Base-by-base conservation (phyloP, 2,113 vertebrate genomes). In the Zosterops pallidus region DNA sequence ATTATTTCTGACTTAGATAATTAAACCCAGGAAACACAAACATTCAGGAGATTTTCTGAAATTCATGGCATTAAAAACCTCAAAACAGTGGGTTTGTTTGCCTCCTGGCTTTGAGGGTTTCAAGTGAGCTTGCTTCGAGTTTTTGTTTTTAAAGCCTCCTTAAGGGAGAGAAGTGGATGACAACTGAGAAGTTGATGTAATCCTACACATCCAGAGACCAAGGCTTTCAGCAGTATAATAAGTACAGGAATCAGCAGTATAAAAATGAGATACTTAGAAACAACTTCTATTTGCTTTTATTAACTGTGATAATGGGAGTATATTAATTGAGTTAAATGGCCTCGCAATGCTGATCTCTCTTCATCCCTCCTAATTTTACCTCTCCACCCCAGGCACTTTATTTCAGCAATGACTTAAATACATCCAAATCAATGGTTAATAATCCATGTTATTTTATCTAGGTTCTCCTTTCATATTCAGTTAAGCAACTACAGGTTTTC, bases 401-500 rank as follows among this genome's bases (percentile, higher is more conserved):
- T 71, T 92, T 86, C 68, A 84, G 28, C 64, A 75, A 18, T 75
- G 39, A 49, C 24, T 78, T 78, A 63, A 75, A 81, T 52, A 37
- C 19, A 44, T 59, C 28, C 12, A 24, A 83, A 89, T 83, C 78
- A 75, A 83, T 92, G 28, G 57, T 71, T 92, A 71, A 67, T 75
- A 75, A 19, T 88, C 37, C 11, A 16, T 82, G 41, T 49, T 94
- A 71, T 86, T 94, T 86, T 81, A 70, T 78, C 85, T 89, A 84
- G 69, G 47, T 86, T 76, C 80, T 92, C 75, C 42, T 96, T 96
- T 63, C 9, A 22, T 69, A 70, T 44, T 74, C 59, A 44, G 35
- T 74, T 83, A 94, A 93, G 9, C 39, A 76, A 64, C 75, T 47
- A 80, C 79, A 92, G 69, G 81, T 93, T 94, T 95, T 94, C 93